Conservation (phyloP, 1,140 invertebrate species). For the Uloborus diversus region DNA sequence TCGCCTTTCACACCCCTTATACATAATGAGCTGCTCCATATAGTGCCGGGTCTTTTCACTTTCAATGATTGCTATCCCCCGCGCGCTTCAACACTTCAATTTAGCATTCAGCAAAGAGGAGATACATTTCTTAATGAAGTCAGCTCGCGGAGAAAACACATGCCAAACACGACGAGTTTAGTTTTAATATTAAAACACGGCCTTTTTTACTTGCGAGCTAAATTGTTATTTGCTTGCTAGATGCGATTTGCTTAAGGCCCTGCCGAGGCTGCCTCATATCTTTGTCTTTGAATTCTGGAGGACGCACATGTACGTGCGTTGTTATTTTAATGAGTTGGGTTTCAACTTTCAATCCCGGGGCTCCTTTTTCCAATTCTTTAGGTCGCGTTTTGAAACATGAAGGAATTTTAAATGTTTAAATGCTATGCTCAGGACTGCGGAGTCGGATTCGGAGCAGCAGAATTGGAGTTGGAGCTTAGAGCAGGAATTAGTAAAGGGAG, state of each 20-base stretch:
- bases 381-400: too few species aligned
- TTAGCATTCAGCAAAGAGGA: slow-evolving; percentile 51
- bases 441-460: too few species aligned
- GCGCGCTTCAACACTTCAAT: slow-evolving; percentile 52
- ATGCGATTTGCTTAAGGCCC: slow-evolving; percentile 34
- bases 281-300: too few species aligned
- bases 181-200: slow-evolving; percentile 54
- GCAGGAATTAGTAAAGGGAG: too few species aligned
- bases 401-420: too few species aligned
- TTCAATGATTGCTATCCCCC: slow-evolving; percentile 51
- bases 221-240: slow-evolving; percentile 47
- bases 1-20: slow-evolving; percentile 44
- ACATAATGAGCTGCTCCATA: slow-evolving; percentile 54
- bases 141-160: slow-evolving; percentile 31
- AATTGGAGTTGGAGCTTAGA: too few species aligned
- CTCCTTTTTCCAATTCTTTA: too few species aligned
- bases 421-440: too few species aligned
- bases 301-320: too few species aligned
- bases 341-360: too few species aligned
- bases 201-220: slow-evolving; percentile 16
- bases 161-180: slow-evolving; percentile 19
- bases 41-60: slow-evolving; percentile 53
- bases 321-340: too few species aligned
- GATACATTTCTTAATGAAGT: slow-evolving; percentile 56
- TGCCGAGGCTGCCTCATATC: slow-evolving; percentile 27